These are phyloP conservation scores for Caprella mutica DNA, from an alignment of 2,888 invertebrate genomes.

Conservation along the genomic window DNA sequence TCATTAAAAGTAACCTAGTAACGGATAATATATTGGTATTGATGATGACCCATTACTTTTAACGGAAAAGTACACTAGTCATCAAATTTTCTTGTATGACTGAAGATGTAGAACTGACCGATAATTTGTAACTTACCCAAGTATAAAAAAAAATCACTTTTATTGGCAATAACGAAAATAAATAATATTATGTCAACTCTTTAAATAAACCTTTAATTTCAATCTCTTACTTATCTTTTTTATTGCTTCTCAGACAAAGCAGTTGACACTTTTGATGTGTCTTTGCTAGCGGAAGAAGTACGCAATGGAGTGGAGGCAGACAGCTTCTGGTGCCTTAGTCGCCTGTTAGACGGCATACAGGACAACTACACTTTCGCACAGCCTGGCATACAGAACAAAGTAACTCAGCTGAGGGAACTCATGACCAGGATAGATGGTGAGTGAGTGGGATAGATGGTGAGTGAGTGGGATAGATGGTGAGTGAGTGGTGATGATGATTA, in stretches of 20 bases:
- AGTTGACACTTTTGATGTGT: constrained; percentile 77
- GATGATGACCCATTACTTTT: no score
- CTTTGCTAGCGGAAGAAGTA: constrained; percentile 60
- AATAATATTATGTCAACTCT: no score
- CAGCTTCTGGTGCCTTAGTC: constrained; percentile 96
- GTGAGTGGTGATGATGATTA: background rate
- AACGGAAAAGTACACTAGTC: no score
- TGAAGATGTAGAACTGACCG: no score
- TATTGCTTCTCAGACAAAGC: constrained; percentile 51
- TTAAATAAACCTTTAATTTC: no score
- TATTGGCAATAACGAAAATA: no score
- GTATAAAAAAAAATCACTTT: no score
- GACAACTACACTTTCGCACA: constrained; percentile 99
- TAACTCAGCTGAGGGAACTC: constrained; percentile 86
- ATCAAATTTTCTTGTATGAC: no score
- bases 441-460: constrained; percentile 28
- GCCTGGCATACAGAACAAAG: constrained; percentile 96
- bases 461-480: background rate
- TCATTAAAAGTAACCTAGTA: no score
- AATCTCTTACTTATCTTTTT: no score
- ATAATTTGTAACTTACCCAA: no score
- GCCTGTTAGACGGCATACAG: constrained; percentile 95
- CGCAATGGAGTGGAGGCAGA: constrained; percentile 90
- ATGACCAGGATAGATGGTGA: constrained; percentile 87
- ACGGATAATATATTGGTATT: no score